A percentile compares a stretch with the other conserved stretches of the same genome.
Evolutionary conservation across 2,797 vertebrate genomes (phyloP).

Genomic region (Rhinella marina): DNA sequence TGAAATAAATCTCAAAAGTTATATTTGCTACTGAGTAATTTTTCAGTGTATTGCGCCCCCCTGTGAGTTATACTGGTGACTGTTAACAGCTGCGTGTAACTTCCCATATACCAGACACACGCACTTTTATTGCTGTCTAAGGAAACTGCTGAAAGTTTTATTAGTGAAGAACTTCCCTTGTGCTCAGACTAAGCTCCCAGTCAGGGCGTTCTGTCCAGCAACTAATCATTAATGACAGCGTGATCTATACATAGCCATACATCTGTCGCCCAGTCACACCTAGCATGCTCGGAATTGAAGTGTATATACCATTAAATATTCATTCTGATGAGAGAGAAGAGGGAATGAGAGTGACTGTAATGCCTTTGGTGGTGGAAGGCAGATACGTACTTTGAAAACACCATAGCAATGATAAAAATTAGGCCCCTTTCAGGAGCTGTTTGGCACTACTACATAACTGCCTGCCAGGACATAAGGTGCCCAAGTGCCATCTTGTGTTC

Average conservation of each 20-base stretch:
- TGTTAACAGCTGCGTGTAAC: neutral
- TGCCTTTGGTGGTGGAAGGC: neutral
- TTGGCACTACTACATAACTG: neutral
- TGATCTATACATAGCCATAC: constrained; percentile 8
- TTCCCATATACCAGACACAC: neutral
- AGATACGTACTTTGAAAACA: neutral
- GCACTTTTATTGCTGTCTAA: neutral
- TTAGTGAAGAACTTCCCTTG: neutral
- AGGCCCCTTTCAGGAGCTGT: neutral
- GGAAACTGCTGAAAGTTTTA: constrained; percentile 28
- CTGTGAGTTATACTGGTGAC: neutral
- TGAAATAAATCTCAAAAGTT: no score
- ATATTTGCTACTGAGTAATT: no score
- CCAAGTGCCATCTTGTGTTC: neutral
- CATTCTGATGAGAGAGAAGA: neutral
- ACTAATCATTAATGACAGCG: constrained; percentile 33
- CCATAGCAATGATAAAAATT: neutral
- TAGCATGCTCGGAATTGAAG: neutral
- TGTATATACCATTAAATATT: neutral
- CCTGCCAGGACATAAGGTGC: neutral
- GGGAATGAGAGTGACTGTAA: neutral
- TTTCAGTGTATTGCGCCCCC: neutral
- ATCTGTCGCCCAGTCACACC: no score
- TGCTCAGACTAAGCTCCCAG: constrained; percentile 7
- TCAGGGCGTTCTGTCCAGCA: neutral